Conservation (phyloP, 2,888 invertebrate species). For the Zaprionus lineosus region DNA sequence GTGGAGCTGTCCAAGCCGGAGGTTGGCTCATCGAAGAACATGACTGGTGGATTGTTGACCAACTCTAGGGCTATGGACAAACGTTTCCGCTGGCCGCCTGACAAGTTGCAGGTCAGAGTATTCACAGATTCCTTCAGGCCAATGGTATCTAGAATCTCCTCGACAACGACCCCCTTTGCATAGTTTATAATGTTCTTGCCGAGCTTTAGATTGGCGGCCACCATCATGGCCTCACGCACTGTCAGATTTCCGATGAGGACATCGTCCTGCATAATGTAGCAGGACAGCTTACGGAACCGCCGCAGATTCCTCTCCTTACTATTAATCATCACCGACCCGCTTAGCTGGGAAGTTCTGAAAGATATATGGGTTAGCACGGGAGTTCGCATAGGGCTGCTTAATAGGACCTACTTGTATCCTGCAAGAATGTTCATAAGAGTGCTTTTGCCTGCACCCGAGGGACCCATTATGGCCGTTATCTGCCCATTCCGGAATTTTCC, state of each 20-base stretch:
- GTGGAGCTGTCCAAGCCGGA: conserved; percentile 97
- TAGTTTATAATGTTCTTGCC: conserved; percentile 89
- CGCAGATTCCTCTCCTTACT: conserved; percentile 93
- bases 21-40: conserved; percentile 98
- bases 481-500: conserved; percentile 96
- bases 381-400: no score
- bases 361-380: not conserved
- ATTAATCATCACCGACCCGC: conserved; percentile 93
- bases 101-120: conserved; percentile 91
- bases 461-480: conserved; percentile 97
- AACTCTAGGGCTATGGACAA: conserved; percentile 95
- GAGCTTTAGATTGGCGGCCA: conserved; percentile 94
- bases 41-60: conserved; percentile 97
- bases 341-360: conserved; percentile 90
- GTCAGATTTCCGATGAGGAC: conserved; percentile 94
- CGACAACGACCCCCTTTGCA: conserved; percentile 91
- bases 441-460: conserved; percentile 91
- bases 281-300: conserved; percentile 95
- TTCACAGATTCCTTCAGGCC: conserved; percentile 91
- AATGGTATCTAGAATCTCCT: conserved; percentile 93
- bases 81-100: conserved; percentile 95
- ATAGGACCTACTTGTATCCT: conserved; percentile 93
- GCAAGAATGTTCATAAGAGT: conserved; percentile 94
- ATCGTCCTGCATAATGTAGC: conserved; percentile 98
- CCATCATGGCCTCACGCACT: conserved; percentile 95